Evolutionary conservation across 2,888 invertebrate species (phyloP).

Genomic region (Tethea ocularis): DNA sequence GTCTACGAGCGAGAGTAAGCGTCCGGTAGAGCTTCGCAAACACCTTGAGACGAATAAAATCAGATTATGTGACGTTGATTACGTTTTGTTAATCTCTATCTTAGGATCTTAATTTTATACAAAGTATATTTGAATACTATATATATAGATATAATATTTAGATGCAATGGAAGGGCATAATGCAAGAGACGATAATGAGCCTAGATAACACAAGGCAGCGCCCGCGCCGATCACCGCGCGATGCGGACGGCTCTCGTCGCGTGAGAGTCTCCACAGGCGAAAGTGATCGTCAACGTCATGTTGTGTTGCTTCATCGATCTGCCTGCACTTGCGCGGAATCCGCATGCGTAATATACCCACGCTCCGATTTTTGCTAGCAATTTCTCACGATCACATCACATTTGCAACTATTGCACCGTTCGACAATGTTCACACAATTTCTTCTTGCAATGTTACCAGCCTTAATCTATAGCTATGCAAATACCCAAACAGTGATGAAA

Average conservation of each 20-base stretch:
- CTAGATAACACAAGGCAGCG: neutral
- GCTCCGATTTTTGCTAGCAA: constrained; percentile 69
- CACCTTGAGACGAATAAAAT: neutral
- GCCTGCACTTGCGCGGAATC: constrained; percentile 60
- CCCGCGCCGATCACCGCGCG: constrained; percentile 8
- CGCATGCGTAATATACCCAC: constrained; percentile 74
- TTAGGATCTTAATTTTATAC: neutral
- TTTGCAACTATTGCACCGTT: constrained; percentile 57
- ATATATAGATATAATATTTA: neutral
- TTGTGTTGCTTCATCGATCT: constrained; percentile 67
- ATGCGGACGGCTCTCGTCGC: constrained; percentile 29
- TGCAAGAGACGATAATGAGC: neutral
- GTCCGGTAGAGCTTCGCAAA: constrained; percentile 7
- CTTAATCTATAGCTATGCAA: constrained; percentile 59
- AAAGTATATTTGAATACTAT: too few species aligned
- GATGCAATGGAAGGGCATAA: neutral
- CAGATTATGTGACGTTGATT: neutral
- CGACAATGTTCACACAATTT: constrained; percentile 67
- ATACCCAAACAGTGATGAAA: constrained; percentile 53
- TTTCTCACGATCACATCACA: constrained; percentile 74
- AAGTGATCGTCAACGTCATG: constrained; percentile 64
- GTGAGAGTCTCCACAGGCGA: constrained; percentile 59
- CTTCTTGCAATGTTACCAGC: constrained; percentile 46
- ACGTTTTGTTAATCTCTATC: neutral
- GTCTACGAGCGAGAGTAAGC: constrained; percentile 6